Evolutionary conservation across 2,113 vertebrate genomes (phyloP).

Genomic region (Limnothrissa miodon): DNA sequence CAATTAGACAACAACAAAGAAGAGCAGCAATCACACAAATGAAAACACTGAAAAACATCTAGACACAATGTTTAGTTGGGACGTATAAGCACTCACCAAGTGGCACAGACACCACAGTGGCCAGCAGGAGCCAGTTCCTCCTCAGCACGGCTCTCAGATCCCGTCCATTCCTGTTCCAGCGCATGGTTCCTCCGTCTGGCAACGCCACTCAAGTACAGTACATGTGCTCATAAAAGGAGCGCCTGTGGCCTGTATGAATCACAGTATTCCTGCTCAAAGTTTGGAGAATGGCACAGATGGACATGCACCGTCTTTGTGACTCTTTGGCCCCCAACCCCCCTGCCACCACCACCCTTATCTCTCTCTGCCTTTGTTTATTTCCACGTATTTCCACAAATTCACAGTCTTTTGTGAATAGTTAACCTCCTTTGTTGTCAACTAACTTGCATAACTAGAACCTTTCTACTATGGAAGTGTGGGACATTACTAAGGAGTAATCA

Average conservation of each 20-base stretch:
- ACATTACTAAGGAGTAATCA: neutral
- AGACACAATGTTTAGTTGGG: neutral
- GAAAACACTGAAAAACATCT: neutral
- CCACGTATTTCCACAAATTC: neutral
- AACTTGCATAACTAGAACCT: neutral
- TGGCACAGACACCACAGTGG: conserved; percentile 25
- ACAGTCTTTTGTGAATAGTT: neutral
- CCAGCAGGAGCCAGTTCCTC: conserved; percentile 22
- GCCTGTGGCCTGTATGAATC: neutral
- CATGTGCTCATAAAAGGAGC: neutral
- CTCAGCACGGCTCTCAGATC: neutral
- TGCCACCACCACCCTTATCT: neutral
- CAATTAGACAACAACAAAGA: too few species aligned
- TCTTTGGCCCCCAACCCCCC: too few species aligned
- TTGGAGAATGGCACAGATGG: neutral
- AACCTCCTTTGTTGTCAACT: neutral
- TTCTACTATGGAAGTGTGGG: neutral
- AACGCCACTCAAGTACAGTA: neutral
- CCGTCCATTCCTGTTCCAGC: neutral
- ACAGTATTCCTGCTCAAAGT: neutral
- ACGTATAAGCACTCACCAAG: conserved; percentile 19
- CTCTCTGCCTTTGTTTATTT: neutral
- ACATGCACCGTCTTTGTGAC: neutral
- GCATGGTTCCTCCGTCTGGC: neutral
- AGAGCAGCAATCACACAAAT: neutral